Evolutionary conservation across 2,888 invertebrate genomes (phyloP), one percentile per base, ranked within the genome.

Genomic region (Sceliomorpha sp.): DNA sequence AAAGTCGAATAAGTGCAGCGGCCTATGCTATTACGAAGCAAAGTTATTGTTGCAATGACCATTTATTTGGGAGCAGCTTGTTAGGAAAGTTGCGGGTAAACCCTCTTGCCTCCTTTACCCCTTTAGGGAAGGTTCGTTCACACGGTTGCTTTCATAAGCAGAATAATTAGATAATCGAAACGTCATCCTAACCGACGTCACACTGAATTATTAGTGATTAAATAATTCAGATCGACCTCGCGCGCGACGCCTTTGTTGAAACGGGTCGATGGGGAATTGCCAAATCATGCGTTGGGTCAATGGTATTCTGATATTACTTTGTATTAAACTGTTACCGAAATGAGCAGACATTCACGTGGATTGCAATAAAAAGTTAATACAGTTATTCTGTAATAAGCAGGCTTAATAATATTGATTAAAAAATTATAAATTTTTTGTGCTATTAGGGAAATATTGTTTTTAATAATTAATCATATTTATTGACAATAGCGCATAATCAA

Each of bases 101-200:
- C 10, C 31, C 42, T 29, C 12, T 40, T n/a, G 14, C 9, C 14
- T 14, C 14, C 24, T 37, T 37, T 31, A 24, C 9, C 31, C 36
- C 48, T 37, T 56, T 56, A 47, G 45, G 42, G 32, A 59, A 45
- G 62, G 42, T 29, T 39, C 50, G 44, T 59, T 70, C 63, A 63
- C 63, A 64, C 69, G 62, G 24, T 40, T 31, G 47, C 42, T 55
- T 69, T 53, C 20, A 26, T 40, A 36, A 31, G 9, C 9, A 24
- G 39, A 32, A 44, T 59, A 64, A 70, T 64, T 59, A 39, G 59
- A 53, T 59, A 55, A 63, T 59, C 58, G 53, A 69, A 56, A 51
- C 58, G 67, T 67, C 60, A 60, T 67, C 34, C 59, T 13, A 6
- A 27, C 36, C 48, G 34, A 20, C 15, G 39, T 31, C 32, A 45